phyloP scores from a whole-genome alignment of 2,113 vertebrate genomes.

The Acanthochromis polyacanthus region DNA sequence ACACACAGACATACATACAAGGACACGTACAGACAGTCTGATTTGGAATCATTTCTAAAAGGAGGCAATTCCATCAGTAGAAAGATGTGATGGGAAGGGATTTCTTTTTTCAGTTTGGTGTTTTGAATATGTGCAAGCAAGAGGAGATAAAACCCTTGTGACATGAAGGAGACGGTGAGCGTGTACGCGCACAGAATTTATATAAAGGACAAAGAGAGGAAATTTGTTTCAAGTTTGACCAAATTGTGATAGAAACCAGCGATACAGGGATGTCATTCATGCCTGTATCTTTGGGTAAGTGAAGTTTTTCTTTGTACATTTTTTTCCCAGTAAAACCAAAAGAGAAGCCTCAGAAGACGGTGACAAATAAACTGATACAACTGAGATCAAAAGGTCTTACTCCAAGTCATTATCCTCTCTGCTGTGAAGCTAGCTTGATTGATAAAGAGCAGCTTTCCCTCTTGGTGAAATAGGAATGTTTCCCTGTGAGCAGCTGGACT shows the following conservation, averaged over 20 bases:
- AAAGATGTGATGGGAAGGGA: slow-evolving; percentile 56
- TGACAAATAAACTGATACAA: slow-evolving; percentile 59
- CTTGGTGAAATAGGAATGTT: slow-evolving; percentile 57
- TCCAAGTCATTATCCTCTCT: slow-evolving; percentile 52
- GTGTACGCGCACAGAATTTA: slow-evolving; percentile 31
- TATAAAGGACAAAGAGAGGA: slow-evolving; percentile 48
- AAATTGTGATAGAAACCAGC: slow-evolving; percentile 43
- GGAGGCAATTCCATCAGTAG: slow-evolving; percentile 76
- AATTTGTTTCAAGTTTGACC: slow-evolving; percentile 50
- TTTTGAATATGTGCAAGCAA: slow-evolving; percentile 63
- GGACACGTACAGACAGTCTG: slow-evolving; percentile 31
- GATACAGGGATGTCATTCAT: slow-evolving; percentile 32
- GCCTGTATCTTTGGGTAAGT: slow-evolving; percentile 1
- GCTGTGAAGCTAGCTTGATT: slow-evolving; percentile 44
- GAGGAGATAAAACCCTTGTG: slow-evolving; percentile 37
- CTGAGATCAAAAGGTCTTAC: slow-evolving; percentile 38
- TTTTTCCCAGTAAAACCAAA: background rate
- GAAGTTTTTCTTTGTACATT: background rate
- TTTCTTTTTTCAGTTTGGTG: slow-evolving; percentile 47
- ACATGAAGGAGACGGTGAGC: slow-evolving; percentile 33
- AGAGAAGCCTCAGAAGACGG: slow-evolving; percentile 13
- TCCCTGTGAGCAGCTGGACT: slow-evolving; percentile 68
- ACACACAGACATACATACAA: slow-evolving; percentile 27
- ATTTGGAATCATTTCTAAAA: slow-evolving; percentile 76
- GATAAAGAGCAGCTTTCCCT: slow-evolving; percentile 49